Conservation (phyloP, 2,888 invertebrate species). For the Stegana nigrithorax region DNA sequence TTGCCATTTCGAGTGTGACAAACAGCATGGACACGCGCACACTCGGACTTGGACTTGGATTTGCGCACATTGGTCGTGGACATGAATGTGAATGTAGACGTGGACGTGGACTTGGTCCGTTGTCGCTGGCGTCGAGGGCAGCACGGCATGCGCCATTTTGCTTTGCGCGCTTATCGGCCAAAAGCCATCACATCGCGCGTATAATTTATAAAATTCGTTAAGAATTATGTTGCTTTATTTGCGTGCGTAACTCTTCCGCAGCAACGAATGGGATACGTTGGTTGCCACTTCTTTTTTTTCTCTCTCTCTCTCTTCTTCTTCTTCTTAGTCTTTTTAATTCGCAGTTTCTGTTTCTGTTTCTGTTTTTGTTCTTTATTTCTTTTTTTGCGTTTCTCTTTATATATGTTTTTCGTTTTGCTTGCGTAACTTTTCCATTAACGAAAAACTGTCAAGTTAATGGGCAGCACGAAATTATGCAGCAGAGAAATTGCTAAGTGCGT, state of each 20-base stretch:
- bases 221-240: slow-evolving; percentile 7
- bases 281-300: slow-evolving; percentile 2
- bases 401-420: neutral
- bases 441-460: neutral
- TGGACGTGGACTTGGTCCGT: too few relatives aligned
- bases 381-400: slow-evolving; percentile 6
- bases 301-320: neutral
- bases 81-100: too few relatives aligned
- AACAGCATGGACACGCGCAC: neutral
- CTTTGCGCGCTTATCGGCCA: neutral
- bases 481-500: slow-evolving; percentile 2
- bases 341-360: neutral
- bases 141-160: neutral
- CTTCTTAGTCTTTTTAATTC: too few relatives aligned
- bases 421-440: neutral
- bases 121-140: neutral
- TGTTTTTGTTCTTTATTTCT: neutral
- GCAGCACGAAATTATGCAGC: neutral
- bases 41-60: too few relatives aligned
- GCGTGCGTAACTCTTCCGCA: slow-evolving; percentile 20
- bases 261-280: too few relatives aligned
- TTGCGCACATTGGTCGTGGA: too few relatives aligned
- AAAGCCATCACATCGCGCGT: slow-evolving; percentile 1
- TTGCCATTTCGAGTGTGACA: neutral
- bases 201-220: slow-evolving; percentile 10